Evolutionary conservation across 2,888 invertebrate species (phyloP).

Genomic region (Deilephila porcellus): DNA sequence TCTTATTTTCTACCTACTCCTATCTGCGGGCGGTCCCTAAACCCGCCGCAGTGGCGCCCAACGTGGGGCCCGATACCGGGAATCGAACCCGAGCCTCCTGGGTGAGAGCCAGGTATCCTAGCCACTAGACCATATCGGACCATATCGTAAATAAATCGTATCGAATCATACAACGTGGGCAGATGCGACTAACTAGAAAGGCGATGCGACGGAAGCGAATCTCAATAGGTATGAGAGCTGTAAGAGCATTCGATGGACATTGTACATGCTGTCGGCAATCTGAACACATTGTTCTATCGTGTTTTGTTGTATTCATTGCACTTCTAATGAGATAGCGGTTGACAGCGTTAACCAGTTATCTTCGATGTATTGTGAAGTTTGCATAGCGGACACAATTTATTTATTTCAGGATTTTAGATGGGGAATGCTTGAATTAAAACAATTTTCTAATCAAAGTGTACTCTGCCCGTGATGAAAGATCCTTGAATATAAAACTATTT

Average conservation of each 20-base stretch:
- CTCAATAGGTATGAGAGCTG: conserved; percentile 44
- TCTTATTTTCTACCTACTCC: no score
- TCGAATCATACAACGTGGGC: conserved; percentile 46
- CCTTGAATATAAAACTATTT: no score
- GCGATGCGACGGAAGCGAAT: conserved; percentile 54
- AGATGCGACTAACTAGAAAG: conserved; percentile 47
- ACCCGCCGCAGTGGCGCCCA: no score
- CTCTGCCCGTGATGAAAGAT: no score
- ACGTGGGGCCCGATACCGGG: conserved; percentile 86
- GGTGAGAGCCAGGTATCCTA: conserved; percentile 90
- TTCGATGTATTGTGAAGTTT: no score
- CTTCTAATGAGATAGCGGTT: conserved; percentile 31
- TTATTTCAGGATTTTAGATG: no score
- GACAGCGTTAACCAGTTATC: not conserved
- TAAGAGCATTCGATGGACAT: conserved; percentile 40
- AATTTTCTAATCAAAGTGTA: no score
- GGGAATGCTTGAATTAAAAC: no score
- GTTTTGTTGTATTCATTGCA: conserved; percentile 12
- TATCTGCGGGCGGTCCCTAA: no score
- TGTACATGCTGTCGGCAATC: not conserved
- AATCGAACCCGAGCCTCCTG: conserved; percentile 87
- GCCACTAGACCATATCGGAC: conserved; percentile 87
- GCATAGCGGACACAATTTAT: no score
- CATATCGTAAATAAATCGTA: conserved; percentile 38
- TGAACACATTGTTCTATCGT: not conserved